Evolutionary conservation across 2,888 invertebrate genomes (phyloP), one percentile per base, ranked within the genome.

Genomic region (Cryptocephalus moraei): DNA sequence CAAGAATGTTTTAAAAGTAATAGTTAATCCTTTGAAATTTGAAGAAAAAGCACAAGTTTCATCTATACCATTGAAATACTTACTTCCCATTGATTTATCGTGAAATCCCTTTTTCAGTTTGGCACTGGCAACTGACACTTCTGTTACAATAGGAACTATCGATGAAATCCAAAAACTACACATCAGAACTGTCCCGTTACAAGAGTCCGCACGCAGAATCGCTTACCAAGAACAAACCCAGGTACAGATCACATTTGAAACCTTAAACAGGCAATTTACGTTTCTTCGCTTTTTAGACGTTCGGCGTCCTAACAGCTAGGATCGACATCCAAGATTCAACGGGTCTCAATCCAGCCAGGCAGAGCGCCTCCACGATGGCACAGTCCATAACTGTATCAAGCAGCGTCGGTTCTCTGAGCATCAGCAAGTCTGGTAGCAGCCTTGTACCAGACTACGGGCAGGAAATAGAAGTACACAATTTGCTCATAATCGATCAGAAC

Each of bases 91-190:
- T 22, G 22, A 22, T 22, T 22, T 22, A 22, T 22, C 6, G 22
- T 22, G 22, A 22, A 22, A 22, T n/a, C 44, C n/a, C n/a, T 22
- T 36, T 54, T 68, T 47, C 66, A 85, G 86, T 69, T 77, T 95
- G 68, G 92, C 93, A 8, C 71, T 94, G 54, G 89, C 91, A 0
- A 93, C 91, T 13, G 90, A 91, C 64, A 88, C 81, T 56, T 85
- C 86, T 3, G 82, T 95, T 2, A 90, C 95, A 1, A 91, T 99
- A 65, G 96, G 96, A 50, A 95, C 94, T 0, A 96, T 97, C 59
- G 97, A 97, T 70, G 96, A 97, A 72, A 97, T 97, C 54, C 96
- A 97, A 70, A 97, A 97, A 67, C 73, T 97, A 12, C 97, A 97
- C 70, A 97, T 97, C 58, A 76, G 97, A 47, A 95, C 95, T 0